Percentiles rank a stretch among this genome's conserved stretches.
phyloP scores from a whole-genome alignment of 2,113 vertebrate species.

The Cacatua alba region DNA sequence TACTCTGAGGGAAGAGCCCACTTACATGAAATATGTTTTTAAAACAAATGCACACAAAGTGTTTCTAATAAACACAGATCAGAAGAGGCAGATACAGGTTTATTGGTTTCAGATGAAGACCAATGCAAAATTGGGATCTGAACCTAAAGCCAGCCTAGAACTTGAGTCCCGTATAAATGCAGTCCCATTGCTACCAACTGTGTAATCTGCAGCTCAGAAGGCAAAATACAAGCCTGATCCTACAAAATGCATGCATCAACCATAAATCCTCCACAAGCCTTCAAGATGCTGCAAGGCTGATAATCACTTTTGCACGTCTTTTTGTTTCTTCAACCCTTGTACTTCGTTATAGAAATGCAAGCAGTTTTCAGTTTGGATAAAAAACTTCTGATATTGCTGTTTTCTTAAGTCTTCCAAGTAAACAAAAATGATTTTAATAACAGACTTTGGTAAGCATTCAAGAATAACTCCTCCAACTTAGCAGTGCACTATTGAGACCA shows the following conservation, averaged over 20 bases:
- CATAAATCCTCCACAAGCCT: neutral
- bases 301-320: neutral
- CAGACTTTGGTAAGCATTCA: slow-evolving; percentile 36
- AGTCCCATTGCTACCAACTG: neutral
- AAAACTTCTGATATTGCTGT: neutral
- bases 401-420: slow-evolving; percentile 14
- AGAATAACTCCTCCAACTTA: slow-evolving; percentile 26
- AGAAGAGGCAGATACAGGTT: neutral
- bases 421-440: slow-evolving; percentile 42
- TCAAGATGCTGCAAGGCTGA: neutral
- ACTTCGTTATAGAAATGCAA: neutral
- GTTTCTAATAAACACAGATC: neutral
- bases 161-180: neutral
- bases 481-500: neutral
- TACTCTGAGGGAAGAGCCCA: neutral
- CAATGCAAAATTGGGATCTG: neutral
- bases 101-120: neutral
- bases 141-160: neutral
- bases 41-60: neutral
- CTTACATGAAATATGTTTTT: neutral
- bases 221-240: neutral
- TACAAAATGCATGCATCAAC: neutral
- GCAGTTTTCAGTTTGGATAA: neutral
- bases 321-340: neutral
- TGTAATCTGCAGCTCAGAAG: neutral